These are phyloP conservation scores for Squalus acanthias DNA, from an alignment of 2,797 vertebrate genomes.

Conservation along the genomic window DNA sequence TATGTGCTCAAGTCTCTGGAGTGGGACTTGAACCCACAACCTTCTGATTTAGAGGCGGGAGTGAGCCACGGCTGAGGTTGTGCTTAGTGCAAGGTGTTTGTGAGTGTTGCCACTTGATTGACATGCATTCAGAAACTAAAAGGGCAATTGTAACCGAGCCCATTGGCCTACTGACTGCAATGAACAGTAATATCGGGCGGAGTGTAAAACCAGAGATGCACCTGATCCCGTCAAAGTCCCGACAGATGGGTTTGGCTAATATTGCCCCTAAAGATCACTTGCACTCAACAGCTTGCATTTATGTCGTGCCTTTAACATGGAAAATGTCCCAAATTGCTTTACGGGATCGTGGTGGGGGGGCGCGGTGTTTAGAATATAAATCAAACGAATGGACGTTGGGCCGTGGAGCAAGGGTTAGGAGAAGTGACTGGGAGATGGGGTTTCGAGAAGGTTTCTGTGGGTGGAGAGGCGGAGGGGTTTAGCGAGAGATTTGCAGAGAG, in stretches of 20 bases:
- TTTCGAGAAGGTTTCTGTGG: neutral
- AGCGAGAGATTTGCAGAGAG: too few relatives aligned
- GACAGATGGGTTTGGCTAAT: neutral
- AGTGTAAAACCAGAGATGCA: neutral
- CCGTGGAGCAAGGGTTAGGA: neutral
- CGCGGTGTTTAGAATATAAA: neutral
- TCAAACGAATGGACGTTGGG: neutral
- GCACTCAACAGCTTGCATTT: neutral
- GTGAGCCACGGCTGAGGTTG: neutral
- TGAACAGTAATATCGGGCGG: neutral
- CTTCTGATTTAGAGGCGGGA: neutral
- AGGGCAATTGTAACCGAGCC: neutral
- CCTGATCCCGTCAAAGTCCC: neutral
- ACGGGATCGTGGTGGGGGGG: neutral
- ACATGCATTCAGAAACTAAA: neutral
- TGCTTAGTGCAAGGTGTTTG: neutral
- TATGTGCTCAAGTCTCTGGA: neutral
- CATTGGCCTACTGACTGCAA: neutral
- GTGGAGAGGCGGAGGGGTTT: too few relatives aligned
- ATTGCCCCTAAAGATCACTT: neutral
- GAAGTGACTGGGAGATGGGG: neutral
- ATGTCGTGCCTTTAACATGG: neutral
- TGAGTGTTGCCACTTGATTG: neutral
- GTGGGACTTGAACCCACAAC: neutral
- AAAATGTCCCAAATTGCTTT: neutral